Percentiles rank a stretch among this genome's conserved stretches.
These are phyloP conservation scores for Microplitis deprimator DNA, from an alignment of 2,888 invertebrate genomes.

Conservation along the genomic window DNA sequence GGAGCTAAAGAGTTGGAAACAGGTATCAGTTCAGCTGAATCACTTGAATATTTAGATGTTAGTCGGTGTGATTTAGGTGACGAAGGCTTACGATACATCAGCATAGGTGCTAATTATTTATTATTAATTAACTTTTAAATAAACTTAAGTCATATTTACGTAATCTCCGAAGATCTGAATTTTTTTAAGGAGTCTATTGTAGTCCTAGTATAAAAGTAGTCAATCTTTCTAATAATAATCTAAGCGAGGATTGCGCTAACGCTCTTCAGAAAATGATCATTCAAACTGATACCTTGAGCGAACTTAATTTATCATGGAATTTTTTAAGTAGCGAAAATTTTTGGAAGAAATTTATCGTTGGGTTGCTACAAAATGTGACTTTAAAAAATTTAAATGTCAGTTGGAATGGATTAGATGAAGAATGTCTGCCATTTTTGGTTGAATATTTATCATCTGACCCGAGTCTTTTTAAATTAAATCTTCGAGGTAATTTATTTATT, in stretches of 20 bases:
- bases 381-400: slow-evolving; percentile 70
- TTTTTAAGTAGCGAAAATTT: slow-evolving; percentile 69
- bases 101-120: slow-evolving; percentile 45
- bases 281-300: slow-evolving; percentile 70
- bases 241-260: slow-evolving; percentile 70
- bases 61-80: slow-evolving; percentile 71
- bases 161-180: neutral
- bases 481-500: slow-evolving; percentile 57
- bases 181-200: slow-evolving; percentile 55
- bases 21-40: slow-evolving; percentile 64
- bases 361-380: slow-evolving; percentile 62
- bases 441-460: slow-evolving; percentile 50
- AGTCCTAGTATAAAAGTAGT: slow-evolving; percentile 67
- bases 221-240: slow-evolving; percentile 73
- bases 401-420: slow-evolving; percentile 72
- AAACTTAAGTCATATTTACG: neutral
- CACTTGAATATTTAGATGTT: slow-evolving; percentile 68
- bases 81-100: slow-evolving; percentile 67
- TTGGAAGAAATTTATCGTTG: slow-evolving; percentile 67
- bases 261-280: slow-evolving; percentile 68
- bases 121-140: neutral
- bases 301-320: slow-evolving; percentile 75
- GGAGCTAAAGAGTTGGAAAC: slow-evolving; percentile 68
- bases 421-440: slow-evolving; percentile 52
- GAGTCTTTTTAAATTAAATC: slow-evolving; percentile 54